Percentiles rank a stretch among this genome's conserved stretches.
These are phyloP conservation scores for Patiria pectinifera DNA, from an alignment of 53 echinoderm and acorn worm species.

Conservation along the genomic window DNA sequence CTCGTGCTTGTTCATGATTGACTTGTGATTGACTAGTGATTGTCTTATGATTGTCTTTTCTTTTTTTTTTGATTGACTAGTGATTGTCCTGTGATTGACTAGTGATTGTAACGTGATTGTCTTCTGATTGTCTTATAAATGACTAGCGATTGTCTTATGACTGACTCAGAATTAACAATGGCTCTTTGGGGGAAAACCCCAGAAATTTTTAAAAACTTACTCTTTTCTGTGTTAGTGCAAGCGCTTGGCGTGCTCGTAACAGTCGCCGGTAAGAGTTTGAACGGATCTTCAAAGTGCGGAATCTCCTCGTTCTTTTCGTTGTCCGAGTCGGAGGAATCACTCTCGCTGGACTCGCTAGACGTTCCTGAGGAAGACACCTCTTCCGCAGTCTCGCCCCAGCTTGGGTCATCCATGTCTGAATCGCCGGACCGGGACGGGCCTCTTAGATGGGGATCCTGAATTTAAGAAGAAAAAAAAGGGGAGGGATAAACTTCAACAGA, in stretches of 20 bases:
- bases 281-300: constrained; percentile 86
- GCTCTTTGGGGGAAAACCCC: neutral
- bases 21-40: neutral
- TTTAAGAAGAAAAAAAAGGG: neutral
- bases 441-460: constrained; percentile 46
- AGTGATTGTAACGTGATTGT: too few species aligned
- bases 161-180: too few species aligned
- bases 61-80: too few species aligned
- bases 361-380: constrained; percentile 81
- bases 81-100: too few species aligned
- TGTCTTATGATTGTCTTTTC: neutral
- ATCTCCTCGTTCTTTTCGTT: constrained; percentile 62
- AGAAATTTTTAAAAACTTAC: constrained; percentile 9
- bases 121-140: neutral
- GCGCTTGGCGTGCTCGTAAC: constrained; percentile 75
- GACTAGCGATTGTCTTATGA: too few species aligned
- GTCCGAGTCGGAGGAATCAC: constrained; percentile 53
- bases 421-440: constrained; percentile 63
- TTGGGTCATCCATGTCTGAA: constrained; percentile 87
- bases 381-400: constrained; percentile 89
- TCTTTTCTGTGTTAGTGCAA: constrained; percentile 70
- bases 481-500: neutral
- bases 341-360: constrained; percentile 70
- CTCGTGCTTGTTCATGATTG: neutral
- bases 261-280: constrained; percentile 83